A percentile compares a stretch with the other conserved stretches of the same genome.
Evolutionary conservation across 1,140 invertebrate species (phyloP).

Genomic region (Drosophila busckii): DNA sequence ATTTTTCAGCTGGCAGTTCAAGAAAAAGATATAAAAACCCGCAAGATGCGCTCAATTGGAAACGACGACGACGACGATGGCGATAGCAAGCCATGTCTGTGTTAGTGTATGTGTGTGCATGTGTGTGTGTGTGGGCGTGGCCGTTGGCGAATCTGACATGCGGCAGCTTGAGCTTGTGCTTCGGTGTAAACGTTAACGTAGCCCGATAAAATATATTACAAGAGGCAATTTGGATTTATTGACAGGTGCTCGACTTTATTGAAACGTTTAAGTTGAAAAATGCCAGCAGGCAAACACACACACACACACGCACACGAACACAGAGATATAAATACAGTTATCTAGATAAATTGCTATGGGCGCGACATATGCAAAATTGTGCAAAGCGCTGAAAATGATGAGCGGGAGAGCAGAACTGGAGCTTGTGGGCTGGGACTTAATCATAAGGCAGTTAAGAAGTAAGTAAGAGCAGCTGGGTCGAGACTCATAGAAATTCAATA

Average conservation of each 20-base stretch:
- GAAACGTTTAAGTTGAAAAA: conserved; percentile 73
- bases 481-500: too few relatives aligned
- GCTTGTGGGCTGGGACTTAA: too few relatives aligned
- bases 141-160: conserved; percentile 33
- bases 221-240: conserved; percentile 77
- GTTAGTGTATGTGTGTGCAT: conserved; percentile 10
- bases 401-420: too few relatives aligned
- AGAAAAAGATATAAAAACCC: too few relatives aligned
- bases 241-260: conserved; percentile 77
- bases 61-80: conserved; percentile 52
- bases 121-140: conserved; percentile 40
- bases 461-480: too few relatives aligned
- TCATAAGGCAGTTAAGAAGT: too few relatives aligned
- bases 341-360: background rate
- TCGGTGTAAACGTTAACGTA: conserved; percentile 71
- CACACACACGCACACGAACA: background rate
- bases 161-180: conserved; percentile 47
- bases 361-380: conserved; percentile 67
- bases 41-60: conserved; percentile 64
- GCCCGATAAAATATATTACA: conserved; percentile 76
- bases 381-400: conserved; percentile 70
- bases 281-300: conserved; percentile 15
- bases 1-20: conserved; percentile 14
- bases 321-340: background rate
- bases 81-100: conserved; percentile 8